Percentiles rank a stretch among this genome's conserved stretches.
These are phyloP conservation scores for Dioctria linearis DNA, from an alignment of 2,888 invertebrate genomes.

Conservation along the genomic window DNA sequence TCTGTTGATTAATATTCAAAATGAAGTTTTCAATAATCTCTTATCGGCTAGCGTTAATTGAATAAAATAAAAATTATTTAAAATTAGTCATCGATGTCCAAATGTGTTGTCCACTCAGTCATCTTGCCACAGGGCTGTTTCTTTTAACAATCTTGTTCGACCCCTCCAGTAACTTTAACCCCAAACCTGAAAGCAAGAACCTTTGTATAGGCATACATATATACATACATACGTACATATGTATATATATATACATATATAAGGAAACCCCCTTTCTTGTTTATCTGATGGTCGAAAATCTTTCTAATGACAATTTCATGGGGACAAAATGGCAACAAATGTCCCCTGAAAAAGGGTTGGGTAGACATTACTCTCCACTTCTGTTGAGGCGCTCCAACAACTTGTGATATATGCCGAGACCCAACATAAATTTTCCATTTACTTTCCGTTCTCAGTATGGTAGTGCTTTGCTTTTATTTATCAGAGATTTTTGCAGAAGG, in stretches of 20 bases:
- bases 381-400: slow-evolving; percentile 42
- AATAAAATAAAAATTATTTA: slow-evolving; percentile 39
- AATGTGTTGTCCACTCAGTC: slow-evolving; percentile 15
- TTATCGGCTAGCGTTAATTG: slow-evolving; percentile 8
- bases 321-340: slow-evolving; percentile 60
- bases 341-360: slow-evolving; percentile 53
- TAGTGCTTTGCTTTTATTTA: slow-evolving; percentile 16
- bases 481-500: slow-evolving; percentile 2
- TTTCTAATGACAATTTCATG: slow-evolving; percentile 60
- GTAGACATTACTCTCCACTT: slow-evolving; percentile 47
- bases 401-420: slow-evolving; percentile 48
- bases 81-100: slow-evolving; percentile 25
- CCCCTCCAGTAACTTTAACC: slow-evolving; percentile 15
- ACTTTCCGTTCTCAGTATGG: slow-evolving; percentile 40
- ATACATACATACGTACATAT: neutral
- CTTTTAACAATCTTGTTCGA: slow-evolving; percentile 14
- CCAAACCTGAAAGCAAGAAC: neutral
- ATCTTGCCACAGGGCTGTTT: slow-evolving; percentile 27
- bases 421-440: slow-evolving; percentile 53
- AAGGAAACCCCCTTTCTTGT: slow-evolving; percentile 12
- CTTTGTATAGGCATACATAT: too few relatives aligned
- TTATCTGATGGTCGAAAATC: slow-evolving; percentile 59
- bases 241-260: neutral
- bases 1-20: too few relatives aligned
- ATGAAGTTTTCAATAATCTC: too few relatives aligned